Percentiles rank a stretch among this genome's conserved stretches.
Conservation (phyloP, 2,113 vertebrate genomes). For the Malurus melanocephalus region DNA sequence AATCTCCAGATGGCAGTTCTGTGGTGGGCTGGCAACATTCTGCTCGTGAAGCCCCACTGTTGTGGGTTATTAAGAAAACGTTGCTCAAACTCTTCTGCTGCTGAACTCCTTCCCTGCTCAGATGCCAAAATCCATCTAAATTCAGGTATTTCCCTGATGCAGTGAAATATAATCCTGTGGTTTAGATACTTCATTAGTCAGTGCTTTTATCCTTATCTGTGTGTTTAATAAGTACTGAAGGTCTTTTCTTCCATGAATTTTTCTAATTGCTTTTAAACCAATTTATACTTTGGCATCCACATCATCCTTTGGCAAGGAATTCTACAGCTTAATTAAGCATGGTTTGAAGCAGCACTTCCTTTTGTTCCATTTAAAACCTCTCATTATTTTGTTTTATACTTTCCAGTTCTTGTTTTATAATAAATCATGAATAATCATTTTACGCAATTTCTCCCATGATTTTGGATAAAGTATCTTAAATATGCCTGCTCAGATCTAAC, state of each 20-base stretch:
- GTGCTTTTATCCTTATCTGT: conserved; percentile 13
- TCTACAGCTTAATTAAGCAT: conserved; percentile 20
- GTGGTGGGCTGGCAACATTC: not conserved
- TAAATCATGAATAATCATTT: not conserved
- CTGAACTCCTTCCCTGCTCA: not conserved
- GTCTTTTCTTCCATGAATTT: conserved; percentile 20
- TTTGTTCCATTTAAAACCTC: not conserved
- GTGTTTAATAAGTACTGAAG: conserved; percentile 4
- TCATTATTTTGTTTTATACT: not conserved
- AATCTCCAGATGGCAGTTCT: not conserved
- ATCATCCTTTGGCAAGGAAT: conserved; percentile 34
- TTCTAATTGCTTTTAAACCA: conserved; percentile 30
- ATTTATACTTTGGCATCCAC: conserved; percentile 26
- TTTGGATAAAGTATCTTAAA: not conserved
- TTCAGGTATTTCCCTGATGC: not conserved
- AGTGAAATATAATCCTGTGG: not conserved
- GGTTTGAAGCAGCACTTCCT: not conserved
- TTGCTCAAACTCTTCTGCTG: not conserved
- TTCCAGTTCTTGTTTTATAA: conserved; percentile 1
- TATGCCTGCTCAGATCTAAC: not conserved
- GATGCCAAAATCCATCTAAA: not conserved
- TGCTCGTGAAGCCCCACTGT: not conserved
- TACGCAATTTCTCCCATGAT: not conserved
- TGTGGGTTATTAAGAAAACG: not conserved
- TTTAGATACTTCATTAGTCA: conserved; percentile 13